Conservation (phyloP, 2,888 invertebrate species). For the Apamea monoglypha region DNA sequence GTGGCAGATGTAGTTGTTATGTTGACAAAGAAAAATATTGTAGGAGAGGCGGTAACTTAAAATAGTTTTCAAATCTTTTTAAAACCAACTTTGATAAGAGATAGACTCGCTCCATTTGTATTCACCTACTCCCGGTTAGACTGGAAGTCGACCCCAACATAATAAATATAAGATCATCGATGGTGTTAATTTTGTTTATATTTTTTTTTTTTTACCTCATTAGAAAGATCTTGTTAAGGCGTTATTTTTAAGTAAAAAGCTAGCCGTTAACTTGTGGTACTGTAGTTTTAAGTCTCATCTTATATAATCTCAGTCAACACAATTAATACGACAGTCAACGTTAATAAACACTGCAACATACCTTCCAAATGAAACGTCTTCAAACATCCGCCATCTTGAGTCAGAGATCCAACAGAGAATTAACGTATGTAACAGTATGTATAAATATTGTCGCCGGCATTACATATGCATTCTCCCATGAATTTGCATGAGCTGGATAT, state of each 20-base stretch:
- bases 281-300: neutral
- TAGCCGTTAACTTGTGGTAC: neutral
- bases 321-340: neutral
- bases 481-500: slow-evolving; percentile 66
- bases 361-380: slow-evolving; percentile 29
- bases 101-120: neutral
- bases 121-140: neutral
- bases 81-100: neutral
- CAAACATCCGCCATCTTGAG: slow-evolving; percentile 56
- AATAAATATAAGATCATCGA: too few species aligned
- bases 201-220: neutral
- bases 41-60: neutral
- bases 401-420: slow-evolving; percentile 57
- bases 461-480: slow-evolving; percentile 67
- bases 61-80: neutral
- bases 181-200: neutral
- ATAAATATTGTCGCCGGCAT: slow-evolving; percentile 66
- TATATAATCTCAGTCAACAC: too few species aligned
- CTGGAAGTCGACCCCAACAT: neutral
- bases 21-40: neutral
- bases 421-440: slow-evolving; percentile 59
- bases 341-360: slow-evolving; percentile 5
- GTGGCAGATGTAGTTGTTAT: neutral
- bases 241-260: neutral
- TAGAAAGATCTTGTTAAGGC: neutral